Evolutionary conservation across 2,888 invertebrate species (phyloP), one percentile per base, ranked within the genome.

Genomic region (Dioctria linearis): DNA sequence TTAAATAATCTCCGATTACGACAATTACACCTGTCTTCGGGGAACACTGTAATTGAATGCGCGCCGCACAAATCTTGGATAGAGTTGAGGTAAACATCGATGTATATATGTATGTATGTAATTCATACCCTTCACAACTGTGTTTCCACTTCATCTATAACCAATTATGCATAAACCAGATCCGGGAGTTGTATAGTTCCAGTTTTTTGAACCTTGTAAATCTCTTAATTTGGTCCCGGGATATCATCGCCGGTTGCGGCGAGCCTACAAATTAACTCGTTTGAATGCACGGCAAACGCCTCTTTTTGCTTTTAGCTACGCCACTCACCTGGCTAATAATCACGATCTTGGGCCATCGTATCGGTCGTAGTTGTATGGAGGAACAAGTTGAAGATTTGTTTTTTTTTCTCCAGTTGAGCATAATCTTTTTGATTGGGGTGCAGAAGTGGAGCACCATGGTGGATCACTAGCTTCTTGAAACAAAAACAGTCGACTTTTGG

Each of bases 191-290:
- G 25, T 25, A 75, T 75, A 75, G 61, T 42, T 75, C 75, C 75
- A 59, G 59, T 79, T 79, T 79, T 79, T 63, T 73, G 57, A 79
- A 79, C 43, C 80, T 66, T 75, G 73, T 79, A 79, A 81, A 76
- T 81, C 69, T 82, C 80, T 81, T 80, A 82, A 79, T 82, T 83
- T 80, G 43, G 81, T 78, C 67, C 59, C 43, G 49, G 78, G 69
- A 73, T 90, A 82, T 89, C 90, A 61, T 90, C 90, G 81, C 25
- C 25, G 25, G 25, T 25, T 25, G 91, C 59, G 91, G 87, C 87
- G 91, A 78, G 91, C 92, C 84, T 92, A 92, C 92, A 90, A 92
- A 80, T 87, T 92, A 80, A 92, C 92, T 63, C 86, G 92, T 84
- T 90, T 92, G 80, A 91, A 92, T 85, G 92, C 92, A 80, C 92